Percentiles rank a stretch among this genome's conserved stretches.
These are phyloP conservation scores for Xyrauchen texanus DNA, from an alignment of 2,113 vertebrate species.

Conservation along the genomic window DNA sequence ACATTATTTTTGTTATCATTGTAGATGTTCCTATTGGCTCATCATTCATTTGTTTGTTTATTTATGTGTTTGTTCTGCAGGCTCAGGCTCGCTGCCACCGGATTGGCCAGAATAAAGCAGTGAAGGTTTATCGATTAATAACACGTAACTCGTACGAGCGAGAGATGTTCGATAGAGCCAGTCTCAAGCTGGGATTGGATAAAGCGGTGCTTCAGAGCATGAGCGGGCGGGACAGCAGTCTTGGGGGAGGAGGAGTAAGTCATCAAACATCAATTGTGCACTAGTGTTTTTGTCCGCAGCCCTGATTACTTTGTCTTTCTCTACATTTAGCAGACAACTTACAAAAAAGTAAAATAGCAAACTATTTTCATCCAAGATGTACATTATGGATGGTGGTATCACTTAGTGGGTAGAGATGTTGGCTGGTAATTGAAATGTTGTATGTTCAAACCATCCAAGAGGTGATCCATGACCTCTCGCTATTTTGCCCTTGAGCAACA, in stretches of 20 bases:
- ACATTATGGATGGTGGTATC: too few relatives aligned
- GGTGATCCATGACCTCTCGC: too few relatives aligned
- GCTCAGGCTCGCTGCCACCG: slow-evolving; percentile 97
- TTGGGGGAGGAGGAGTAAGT: slow-evolving; percentile 89
- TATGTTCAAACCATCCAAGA: too few relatives aligned
- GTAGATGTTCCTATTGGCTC: neutral
- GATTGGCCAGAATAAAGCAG: slow-evolving; percentile 97
- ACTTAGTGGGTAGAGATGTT: too few relatives aligned
- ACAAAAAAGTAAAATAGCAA: too few relatives aligned
- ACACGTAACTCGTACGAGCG: slow-evolving; percentile 96
- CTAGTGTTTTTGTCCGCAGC: too few relatives aligned
- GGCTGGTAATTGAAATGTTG: too few relatives aligned
- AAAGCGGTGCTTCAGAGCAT: slow-evolving; percentile 99
- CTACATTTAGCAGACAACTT: too few relatives aligned
- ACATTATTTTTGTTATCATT: neutral
- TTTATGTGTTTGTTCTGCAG: slow-evolving; percentile 62
- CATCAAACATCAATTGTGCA: neutral
- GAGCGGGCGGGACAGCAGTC: slow-evolving; percentile 93
- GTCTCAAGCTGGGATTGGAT: slow-evolving; percentile 94
- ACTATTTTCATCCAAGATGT: too few relatives aligned
- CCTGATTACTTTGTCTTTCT: too few relatives aligned
- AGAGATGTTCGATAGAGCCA: slow-evolving; percentile 98
- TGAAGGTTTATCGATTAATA: slow-evolving; percentile 96
- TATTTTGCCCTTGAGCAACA: too few relatives aligned
- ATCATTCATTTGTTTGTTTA: neutral